phyloP scores from a whole-genome alignment of 2,888 invertebrate species.

The Tinea pellionella region DNA sequence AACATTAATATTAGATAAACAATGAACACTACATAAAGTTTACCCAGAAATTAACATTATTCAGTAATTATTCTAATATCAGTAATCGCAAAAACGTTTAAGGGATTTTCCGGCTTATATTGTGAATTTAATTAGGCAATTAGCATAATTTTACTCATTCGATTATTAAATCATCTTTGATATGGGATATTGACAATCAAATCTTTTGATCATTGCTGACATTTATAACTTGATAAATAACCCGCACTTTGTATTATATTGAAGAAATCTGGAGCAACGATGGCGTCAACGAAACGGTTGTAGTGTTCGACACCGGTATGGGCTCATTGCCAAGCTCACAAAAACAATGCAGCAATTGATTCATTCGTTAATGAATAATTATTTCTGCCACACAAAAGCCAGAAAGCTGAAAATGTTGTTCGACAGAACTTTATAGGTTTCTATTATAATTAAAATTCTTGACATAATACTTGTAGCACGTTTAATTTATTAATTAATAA shows the following conservation, averaged over 20 bases:
- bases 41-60: background rate
- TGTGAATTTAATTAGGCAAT: background rate
- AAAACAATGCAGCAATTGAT: constrained; percentile 41
- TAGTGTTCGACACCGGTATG: constrained; percentile 19
- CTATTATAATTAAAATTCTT: background rate
- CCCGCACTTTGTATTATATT: background rate
- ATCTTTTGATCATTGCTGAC: background rate
- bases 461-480: background rate
- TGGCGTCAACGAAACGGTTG: constrained; percentile 1
- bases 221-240: background rate
- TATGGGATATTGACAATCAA: background rate
- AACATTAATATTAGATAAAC: background rate
- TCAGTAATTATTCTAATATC: background rate
- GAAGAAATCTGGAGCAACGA: constrained; percentile 11
- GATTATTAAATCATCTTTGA: too few relatives aligned
- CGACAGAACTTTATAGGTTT: background rate
- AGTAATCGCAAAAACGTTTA: background rate
- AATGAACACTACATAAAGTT: background rate
- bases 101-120: background rate
- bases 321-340: constrained; percentile 37
- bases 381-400: constrained; percentile 6
- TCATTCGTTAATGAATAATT: constrained; percentile 28
- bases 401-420: background rate
- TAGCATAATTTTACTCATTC: background rate
- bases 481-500: background rate